These are phyloP conservation scores for Ceratothoa steindachneri DNA, from an alignment of 2,888 invertebrate genomes.

Conservation along the genomic window DNA sequence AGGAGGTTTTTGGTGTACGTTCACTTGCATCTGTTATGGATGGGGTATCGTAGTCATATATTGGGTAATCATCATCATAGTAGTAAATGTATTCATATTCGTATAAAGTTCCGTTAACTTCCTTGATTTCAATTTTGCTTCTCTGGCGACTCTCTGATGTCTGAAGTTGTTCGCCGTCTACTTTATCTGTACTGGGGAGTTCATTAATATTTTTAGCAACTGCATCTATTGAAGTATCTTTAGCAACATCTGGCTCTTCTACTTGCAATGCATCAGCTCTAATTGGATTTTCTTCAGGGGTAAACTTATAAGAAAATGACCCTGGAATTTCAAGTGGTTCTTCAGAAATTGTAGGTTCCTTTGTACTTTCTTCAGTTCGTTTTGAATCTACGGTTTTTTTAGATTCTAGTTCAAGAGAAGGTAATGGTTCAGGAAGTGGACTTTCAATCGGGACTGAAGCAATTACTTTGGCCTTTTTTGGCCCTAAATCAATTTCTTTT, in stretches of 20 bases:
- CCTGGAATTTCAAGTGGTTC: not conserved
- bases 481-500: not conserved
- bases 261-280: not conserved
- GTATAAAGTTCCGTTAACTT: constrained; percentile 46
- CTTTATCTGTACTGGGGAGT: not conserved
- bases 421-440: too few species aligned
- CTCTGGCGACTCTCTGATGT: constrained; percentile 38
- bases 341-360: not conserved
- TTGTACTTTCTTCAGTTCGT: not conserved
- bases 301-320: not conserved
- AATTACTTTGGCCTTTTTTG: too few species aligned
- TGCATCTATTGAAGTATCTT: not conserved
- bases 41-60: constrained; percentile 27
- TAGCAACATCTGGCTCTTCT: not conserved
- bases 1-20: constrained; percentile 10
- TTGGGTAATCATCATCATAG: constrained; percentile 44
- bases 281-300: not conserved
- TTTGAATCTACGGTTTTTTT: not conserved
- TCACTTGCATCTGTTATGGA: not conserved
- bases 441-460: too few species aligned
- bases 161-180: constrained; percentile 27
- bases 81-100: constrained; percentile 47
- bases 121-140: constrained; percentile 46
- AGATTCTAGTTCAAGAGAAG: too few species aligned
- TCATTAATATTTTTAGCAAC: not conserved